Conservation (phyloP, 2,113 vertebrate genomes). For the Rhagologus leucostigma region DNA sequence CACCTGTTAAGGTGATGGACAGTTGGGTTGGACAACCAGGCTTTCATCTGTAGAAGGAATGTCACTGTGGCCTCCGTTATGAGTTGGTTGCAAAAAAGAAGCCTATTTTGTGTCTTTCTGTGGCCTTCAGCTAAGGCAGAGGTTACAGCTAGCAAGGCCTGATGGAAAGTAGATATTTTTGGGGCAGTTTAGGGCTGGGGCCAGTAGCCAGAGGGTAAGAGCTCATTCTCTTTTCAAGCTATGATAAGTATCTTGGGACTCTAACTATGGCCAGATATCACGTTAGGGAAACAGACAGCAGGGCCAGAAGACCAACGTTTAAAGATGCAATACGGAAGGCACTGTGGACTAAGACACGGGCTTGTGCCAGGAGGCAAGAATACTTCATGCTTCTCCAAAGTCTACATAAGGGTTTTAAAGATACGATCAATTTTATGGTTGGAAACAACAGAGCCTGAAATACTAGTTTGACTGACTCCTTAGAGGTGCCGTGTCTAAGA, state of each 20-base stretch:
- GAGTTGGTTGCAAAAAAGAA: neutral
- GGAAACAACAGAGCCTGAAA: neutral
- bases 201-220: neutral
- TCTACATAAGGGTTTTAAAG: neutral
- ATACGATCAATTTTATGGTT: neutral
- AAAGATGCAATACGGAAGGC: neutral
- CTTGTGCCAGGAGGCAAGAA: neutral
- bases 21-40: neutral
- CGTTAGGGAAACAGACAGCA: neutral
- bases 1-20: neutral
- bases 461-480: neutral
- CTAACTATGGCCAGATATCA: neutral
- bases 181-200: neutral
- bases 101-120: neutral
- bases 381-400: neutral
- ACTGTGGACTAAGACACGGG: neutral
- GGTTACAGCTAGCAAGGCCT: neutral
- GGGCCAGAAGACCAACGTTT: neutral
- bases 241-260: neutral
- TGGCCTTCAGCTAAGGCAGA: neutral
- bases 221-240: neutral
- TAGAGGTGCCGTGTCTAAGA: neutral
- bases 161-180: neutral
- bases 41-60: neutral
- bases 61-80: accelerated